Percentiles rank a stretch among this genome's conserved stretches.
These are phyloP conservation scores for Salvator merianae DNA, from an alignment of 2,113 vertebrate genomes.

Conservation along the genomic window DNA sequence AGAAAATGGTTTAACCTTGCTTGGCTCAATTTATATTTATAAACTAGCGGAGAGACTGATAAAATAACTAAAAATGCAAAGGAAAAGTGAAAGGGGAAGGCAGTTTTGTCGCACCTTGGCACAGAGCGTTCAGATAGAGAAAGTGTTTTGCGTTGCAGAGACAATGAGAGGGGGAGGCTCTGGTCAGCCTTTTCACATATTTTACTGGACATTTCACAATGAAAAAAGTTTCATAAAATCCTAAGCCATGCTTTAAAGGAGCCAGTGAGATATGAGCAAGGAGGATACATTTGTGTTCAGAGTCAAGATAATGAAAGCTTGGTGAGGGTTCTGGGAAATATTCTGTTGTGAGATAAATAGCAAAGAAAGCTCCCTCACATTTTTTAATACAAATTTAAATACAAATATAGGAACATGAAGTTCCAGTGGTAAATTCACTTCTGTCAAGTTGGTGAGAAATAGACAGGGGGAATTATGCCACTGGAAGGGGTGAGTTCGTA, in stretches of 20 bases:
- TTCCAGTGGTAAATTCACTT: neutral
- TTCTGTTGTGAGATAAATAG: neutral
- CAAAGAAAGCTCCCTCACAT: conserved; percentile 1
- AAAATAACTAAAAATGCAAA: neutral
- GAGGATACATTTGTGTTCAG: too few species aligned
- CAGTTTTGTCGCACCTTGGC: neutral
- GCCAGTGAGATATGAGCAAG: neutral
- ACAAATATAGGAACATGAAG: conserved; percentile 11
- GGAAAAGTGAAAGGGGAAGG: too few species aligned
- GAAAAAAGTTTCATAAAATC: neutral
- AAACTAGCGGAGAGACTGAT: neutral
- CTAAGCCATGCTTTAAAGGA: neutral
- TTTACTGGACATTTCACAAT: neutral
- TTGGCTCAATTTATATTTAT: neutral
- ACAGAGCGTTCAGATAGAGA: neutral
- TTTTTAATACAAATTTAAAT: conserved; percentile 20
- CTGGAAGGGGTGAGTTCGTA: too few species aligned
- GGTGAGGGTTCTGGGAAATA: neutral
- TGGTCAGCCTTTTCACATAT: neutral
- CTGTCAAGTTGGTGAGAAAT: neutral
- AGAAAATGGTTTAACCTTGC: neutral
- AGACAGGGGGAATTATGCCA: too few species aligned
- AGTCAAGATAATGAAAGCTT: neutral
- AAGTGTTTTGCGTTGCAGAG: neutral
- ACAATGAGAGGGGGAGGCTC: neutral